Percentiles rank a stretch among this genome's conserved stretches.
Evolutionary conservation across 2,888 invertebrate genomes (phyloP).

Genomic region (Synanthedon formicaeformis): DNA sequence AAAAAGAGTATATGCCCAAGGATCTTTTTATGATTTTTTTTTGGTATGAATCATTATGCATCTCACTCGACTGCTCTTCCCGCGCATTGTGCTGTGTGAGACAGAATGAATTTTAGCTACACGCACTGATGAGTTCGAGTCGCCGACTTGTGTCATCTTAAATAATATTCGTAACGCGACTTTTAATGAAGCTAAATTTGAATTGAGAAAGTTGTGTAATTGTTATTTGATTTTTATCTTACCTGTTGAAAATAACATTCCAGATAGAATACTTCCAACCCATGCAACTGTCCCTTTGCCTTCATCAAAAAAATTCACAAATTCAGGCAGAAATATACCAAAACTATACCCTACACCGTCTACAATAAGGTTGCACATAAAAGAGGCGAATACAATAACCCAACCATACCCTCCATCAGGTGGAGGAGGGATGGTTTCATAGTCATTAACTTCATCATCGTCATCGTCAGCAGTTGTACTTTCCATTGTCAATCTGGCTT

Average conservation of each 20-base stretch:
- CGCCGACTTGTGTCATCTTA: too few species aligned
- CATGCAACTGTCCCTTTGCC: constrained; percentile 91
- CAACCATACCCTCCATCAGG: constrained; percentile 94
- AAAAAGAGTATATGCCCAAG: too few species aligned
- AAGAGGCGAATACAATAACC: constrained; percentile 95
- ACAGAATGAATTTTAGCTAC: too few species aligned
- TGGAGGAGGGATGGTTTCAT: constrained; percentile 73
- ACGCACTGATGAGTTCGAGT: too few species aligned
- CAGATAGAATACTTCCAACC: constrained; percentile 94
- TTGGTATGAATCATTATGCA: too few species aligned
- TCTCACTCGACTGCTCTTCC: too few species aligned
- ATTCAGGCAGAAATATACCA: constrained; percentile 88
- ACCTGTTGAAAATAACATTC: constrained; percentile 95
- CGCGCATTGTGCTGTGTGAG: too few species aligned
- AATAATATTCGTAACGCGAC: too few species aligned
- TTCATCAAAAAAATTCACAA: constrained; percentile 84
- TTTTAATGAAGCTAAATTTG: too few species aligned
- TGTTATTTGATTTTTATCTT: constrained; percentile 40
- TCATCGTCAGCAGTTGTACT: constrained; percentile 81
- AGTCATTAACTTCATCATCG: constrained; percentile 73
- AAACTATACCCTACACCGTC: constrained; percentile 99
- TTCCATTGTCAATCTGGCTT: constrained; percentile 47
- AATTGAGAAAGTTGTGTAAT: too few species aligned
- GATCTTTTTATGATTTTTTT: too few species aligned
- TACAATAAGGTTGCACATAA: constrained; percentile 97